phyloP scores from a whole-genome alignment of 2,888 invertebrate genomes.

The Lissocephala sabroskyi region DNA sequence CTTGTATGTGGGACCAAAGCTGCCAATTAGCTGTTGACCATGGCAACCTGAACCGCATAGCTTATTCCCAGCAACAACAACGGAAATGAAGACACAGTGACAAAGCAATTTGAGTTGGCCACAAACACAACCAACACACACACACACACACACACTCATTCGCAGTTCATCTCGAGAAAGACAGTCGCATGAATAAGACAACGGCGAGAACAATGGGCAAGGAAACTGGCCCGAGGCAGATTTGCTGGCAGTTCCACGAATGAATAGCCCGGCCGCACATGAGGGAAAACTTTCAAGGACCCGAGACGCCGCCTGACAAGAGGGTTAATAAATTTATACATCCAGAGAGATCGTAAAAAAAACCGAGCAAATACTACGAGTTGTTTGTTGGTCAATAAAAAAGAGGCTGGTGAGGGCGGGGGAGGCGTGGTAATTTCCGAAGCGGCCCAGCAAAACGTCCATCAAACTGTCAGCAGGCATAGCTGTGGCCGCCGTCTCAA shows the following conservation, averaged over 20 bases:
- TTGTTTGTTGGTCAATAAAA: not conserved
- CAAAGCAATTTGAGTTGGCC: not conserved
- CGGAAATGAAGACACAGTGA: not conserved
- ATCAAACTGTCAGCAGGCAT: slow-evolving; percentile 50
- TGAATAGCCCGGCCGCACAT: not conserved
- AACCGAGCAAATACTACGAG: slow-evolving; percentile 1
- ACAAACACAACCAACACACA: not conserved
- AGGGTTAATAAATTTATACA: slow-evolving; percentile 4
- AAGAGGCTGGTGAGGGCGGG: not conserved
- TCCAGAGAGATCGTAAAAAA: not conserved
- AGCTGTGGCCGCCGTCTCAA: slow-evolving; percentile 24
- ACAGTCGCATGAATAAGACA: too few relatives aligned
- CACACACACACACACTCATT: not conserved
- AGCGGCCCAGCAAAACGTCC: slow-evolving; percentile 38
- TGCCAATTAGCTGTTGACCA: too few relatives aligned
- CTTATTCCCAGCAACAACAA: not conserved
- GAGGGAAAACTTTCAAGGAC: not conserved
- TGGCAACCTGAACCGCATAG: too few relatives aligned
- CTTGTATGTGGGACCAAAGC: too few relatives aligned
- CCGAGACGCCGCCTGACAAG: not conserved
- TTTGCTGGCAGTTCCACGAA: too few relatives aligned
- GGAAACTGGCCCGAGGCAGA: too few relatives aligned
- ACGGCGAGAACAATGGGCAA: too few relatives aligned
- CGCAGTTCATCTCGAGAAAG: too few relatives aligned
- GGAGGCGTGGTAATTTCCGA: slow-evolving; percentile 2